Evolutionary conservation across 1,140 invertebrate species (phyloP), one percentile per base, ranked within the genome.

Genomic region (Polyergus mexicanus): DNA sequence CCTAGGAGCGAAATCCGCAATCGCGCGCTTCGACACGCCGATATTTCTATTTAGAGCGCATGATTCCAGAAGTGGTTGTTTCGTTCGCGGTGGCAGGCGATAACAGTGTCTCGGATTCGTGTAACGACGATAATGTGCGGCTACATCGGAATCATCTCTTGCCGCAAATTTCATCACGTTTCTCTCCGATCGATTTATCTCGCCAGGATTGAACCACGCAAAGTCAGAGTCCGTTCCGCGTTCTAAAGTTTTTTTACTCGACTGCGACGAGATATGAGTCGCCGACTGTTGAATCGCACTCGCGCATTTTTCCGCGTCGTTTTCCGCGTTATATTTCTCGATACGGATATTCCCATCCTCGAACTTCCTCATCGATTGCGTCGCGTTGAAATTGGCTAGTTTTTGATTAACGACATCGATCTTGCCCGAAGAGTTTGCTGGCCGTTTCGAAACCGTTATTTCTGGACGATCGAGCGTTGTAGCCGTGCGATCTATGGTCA

Each of bases 1-100:
- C 19, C 76, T 72, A 3, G 91, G 87, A 0, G 51, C 78, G 28
- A 88, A 86, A 25, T 71, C 65, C 63, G 85, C 62, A 51, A 91
- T 84, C 25, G 58, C 85, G 69, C 86, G 86, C 58, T 86, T 85
- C 63, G 77, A 62, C 56, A 38, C 16, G 28, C 13, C n/a, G 8
- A 25, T 38, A 56, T 83, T 62, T 83, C 68, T 60, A 60, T 83
- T 60, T 38, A n/a, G n/a, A 19, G 6, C n/a, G 51, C 19, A 19
- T 25, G 68, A 32, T 44, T n/a, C 54, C 28, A 83, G 41, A n/a
- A 38, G 8, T 28, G 78, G 68, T 6, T 62, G 78, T 44, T 44
- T 72, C 13, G 47, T 71, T 11, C 65, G 65, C 35, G 54, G 54
- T 60, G 68, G 68, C 66, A 74, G 54, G 78, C 68, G 78, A 83